Evolutionary conservation across 2,888 invertebrate species (phyloP), one percentile per base, ranked within the genome.

Genomic region (Therioaphis trifolii): DNA sequence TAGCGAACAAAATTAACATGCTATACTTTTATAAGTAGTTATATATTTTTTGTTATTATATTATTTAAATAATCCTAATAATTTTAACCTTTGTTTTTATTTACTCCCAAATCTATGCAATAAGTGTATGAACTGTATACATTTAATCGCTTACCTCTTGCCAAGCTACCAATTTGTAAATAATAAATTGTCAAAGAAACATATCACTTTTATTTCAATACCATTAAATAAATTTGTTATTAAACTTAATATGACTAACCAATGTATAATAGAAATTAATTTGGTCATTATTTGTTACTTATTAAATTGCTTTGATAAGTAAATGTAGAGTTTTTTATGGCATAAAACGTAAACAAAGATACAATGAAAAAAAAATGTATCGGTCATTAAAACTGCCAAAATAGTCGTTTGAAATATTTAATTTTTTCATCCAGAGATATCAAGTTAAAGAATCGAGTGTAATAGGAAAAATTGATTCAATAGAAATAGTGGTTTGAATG

Each of bases 1-100:
- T 49, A 61, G 61, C 72, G 82, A 82, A 82, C 82, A 82, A 82
- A 74, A 63, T 74, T 82, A 82, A 82, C 82, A 74, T 40, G 74
- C 82, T 74, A 61, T 52, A 61, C 1, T 71, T 21, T 35, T 78
- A 24, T 40, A 68, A 52, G 66, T 52, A 52, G 66, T 49, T 66
- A 49, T 55, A 24, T 75, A 63, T 24, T 49, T 78, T 52, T 40
- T 78, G 24, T 78, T 78, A 40, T 68, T 35, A n/a, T 55, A 24
- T 55, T 76, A 78, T 68, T 78, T 78, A 40, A 66, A 35, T 77
- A 52, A 77, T 79, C 55, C 78, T 55, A 79, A 55, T 79, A 79
- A 55, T 14, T 69, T 68, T 69, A 69, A 79, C 24, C 27, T 78
- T 27, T 35, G 68, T 74, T 58, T 29, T 74, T 68, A 68, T 24